Percentiles rank a stretch among this genome's conserved stretches.
These are phyloP conservation scores for Acrocephalus arundinaceus DNA, from an alignment of 2,113 vertebrate genomes.

Conservation along the genomic window DNA sequence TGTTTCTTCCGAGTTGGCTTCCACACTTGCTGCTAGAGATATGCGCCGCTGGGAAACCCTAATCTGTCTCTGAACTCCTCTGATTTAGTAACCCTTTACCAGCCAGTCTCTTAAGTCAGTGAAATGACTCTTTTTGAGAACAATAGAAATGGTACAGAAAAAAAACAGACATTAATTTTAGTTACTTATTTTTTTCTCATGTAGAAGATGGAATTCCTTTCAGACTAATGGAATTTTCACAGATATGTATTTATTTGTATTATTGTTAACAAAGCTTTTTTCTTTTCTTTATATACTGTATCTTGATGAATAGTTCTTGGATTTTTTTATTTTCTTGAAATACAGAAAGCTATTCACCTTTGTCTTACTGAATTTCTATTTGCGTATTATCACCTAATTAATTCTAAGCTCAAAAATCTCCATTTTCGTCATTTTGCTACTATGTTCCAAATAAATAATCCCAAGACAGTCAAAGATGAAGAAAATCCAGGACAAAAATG, in stretches of 20 bases:
- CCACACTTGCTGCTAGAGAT: slow-evolving; percentile 79
- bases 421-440: background rate
- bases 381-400: background rate
- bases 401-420: background rate
- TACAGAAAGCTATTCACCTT: background rate
- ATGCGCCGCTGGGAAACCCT: slow-evolving; percentile 75
- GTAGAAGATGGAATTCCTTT: background rate
- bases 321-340: background rate
- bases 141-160: background rate
- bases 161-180: background rate
- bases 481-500: background rate
- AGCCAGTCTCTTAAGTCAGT: background rate
- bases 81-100: slow-evolving; percentile 76
- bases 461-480: background rate
- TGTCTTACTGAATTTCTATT: background rate
- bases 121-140: background rate
- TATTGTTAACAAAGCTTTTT: background rate
- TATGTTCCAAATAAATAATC: background rate
- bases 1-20: slow-evolving; percentile 81
- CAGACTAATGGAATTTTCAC: background rate
- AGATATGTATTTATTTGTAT: background rate
- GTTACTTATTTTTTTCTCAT: background rate
- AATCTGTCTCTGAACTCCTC: slow-evolving; percentile 70
- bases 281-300: background rate
- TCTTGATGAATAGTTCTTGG: background rate